These are phyloP conservation scores for Turdus rufiventris DNA, from an alignment of 2,113 vertebrate genomes.

Conservation along the genomic window DNA sequence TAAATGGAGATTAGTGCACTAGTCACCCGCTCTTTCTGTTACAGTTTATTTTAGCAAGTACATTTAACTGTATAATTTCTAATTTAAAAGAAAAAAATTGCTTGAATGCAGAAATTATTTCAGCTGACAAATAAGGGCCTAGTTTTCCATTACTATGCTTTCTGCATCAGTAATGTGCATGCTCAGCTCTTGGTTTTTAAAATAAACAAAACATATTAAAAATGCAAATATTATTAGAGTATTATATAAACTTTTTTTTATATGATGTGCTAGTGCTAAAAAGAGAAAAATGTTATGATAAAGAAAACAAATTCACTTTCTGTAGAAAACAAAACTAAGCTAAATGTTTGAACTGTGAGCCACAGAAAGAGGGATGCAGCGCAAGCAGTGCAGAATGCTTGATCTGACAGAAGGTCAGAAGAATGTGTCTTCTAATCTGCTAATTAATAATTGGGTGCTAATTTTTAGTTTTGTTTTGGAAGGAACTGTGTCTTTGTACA, in stretches of 20 bases:
- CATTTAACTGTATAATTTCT: slow-evolving; percentile 48
- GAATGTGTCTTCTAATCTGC: background rate
- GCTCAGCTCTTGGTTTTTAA: slow-evolving; percentile 19
- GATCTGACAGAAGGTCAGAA: background rate
- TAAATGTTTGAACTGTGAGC: background rate
- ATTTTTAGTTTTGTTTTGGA: background rate
- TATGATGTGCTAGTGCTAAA: background rate
- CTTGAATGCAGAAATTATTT: slow-evolving; percentile 5
- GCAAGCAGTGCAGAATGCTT: background rate
- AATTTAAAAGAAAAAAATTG: slow-evolving; percentile 19
- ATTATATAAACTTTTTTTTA: background rate
- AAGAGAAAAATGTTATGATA: background rate
- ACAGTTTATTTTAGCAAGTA: background rate
- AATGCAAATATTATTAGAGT: background rate
- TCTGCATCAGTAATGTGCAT: slow-evolving; percentile 18
- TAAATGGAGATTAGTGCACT: background rate
- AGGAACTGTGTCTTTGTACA: background rate
- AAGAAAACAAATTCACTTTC: background rate
- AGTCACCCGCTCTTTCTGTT: background rate
- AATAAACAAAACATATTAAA: slow-evolving; percentile 44
- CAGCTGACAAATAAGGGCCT: slow-evolving; percentile 21
- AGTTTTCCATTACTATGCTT: background rate
- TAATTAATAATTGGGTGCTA: background rate
- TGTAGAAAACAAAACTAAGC: background rate
- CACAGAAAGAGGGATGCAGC: background rate